phyloP scores from a whole-genome alignment of 2,113 vertebrate genomes.

The Cebidichthys violaceus region DNA sequence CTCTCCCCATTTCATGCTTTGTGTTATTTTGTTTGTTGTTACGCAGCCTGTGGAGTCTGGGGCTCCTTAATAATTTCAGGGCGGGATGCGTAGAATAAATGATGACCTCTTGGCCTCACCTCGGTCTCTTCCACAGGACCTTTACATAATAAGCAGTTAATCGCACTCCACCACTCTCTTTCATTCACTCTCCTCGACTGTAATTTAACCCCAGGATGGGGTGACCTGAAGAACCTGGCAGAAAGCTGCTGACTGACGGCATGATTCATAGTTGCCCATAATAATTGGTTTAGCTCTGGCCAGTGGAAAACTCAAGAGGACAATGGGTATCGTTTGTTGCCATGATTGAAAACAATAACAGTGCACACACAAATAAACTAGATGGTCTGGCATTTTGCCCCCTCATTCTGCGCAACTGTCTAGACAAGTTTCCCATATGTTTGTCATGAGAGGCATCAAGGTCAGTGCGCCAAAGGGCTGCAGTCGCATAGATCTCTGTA shows the following conservation, averaged over 20 bases:
- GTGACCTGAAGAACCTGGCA: slow-evolving; percentile 73
- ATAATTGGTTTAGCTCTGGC: slow-evolving; percentile 73
- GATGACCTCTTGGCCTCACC: slow-evolving; percentile 65
- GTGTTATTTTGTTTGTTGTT: slow-evolving; percentile 44
- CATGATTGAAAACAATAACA: slow-evolving; percentile 53
- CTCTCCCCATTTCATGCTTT: slow-evolving; percentile 27
- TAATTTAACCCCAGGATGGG: slow-evolving; percentile 62
- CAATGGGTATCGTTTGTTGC: slow-evolving; percentile 41
- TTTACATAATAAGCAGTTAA: slow-evolving; percentile 81
- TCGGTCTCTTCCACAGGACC: slow-evolving; percentile 48
- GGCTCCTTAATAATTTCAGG: slow-evolving; percentile 68
- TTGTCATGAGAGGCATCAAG: slow-evolving; percentile 34
- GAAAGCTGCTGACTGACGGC: slow-evolving; percentile 78
- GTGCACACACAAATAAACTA: slow-evolving; percentile 13
- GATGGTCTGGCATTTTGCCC: slow-evolving; percentile 15
- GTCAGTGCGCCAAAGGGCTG: slow-evolving; percentile 12
- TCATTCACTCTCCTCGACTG: slow-evolving; percentile 55
- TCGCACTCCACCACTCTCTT: slow-evolving; percentile 55
- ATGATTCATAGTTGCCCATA: slow-evolving; percentile 72
- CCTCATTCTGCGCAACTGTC: slow-evolving; percentile 31
- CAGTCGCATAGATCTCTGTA: slow-evolving; percentile 3
- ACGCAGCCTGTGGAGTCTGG: slow-evolving; percentile 30
- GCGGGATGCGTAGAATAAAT: slow-evolving; percentile 68
- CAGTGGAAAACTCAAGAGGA: slow-evolving; percentile 56
- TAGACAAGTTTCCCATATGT: slow-evolving; percentile 37